Conservation (phyloP, 2,888 invertebrate species). For the Zeuzera pyrina region DNA sequence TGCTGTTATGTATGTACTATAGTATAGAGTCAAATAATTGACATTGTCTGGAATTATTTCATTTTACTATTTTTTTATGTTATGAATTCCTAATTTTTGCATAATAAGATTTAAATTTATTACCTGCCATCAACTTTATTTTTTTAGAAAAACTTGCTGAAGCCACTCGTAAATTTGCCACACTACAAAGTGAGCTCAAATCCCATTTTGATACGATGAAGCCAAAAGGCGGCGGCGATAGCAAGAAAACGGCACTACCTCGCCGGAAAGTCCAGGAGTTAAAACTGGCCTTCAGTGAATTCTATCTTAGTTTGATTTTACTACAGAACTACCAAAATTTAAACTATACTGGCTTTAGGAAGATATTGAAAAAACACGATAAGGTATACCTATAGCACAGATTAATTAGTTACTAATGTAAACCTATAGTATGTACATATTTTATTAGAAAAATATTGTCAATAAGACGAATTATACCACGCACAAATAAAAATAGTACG, state of each 20-base stretch:
- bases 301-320: constrained; percentile 95
- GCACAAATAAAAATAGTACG: no score
- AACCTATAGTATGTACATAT: no score
- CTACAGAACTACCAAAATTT: constrained; percentile 98
- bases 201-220: constrained; percentile 72
- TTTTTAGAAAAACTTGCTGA: constrained; percentile 94
- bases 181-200: constrained; percentile 89
- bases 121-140: no score
- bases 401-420: no score
- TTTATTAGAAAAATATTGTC: no score
- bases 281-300: constrained; percentile 98
- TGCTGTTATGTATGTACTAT: no score
- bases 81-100: constrained; percentile 5
- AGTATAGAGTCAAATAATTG: no score
- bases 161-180: constrained; percentile 95
- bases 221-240: constrained; percentile 51
- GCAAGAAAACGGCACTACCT: constrained; percentile 72
- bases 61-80: constrained; percentile 4
- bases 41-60: no score
- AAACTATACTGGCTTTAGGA: constrained; percentile 98
- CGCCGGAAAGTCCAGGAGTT: constrained; percentile 90
- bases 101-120: no score
- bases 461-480: no score
- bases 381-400: constrained; percentile 80
- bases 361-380: constrained; percentile 99